Percentiles rank a stretch among this genome's conserved stretches.
Evolutionary conservation across 2,888 invertebrate species (phyloP).

Genomic region (Melieria picta): DNA sequence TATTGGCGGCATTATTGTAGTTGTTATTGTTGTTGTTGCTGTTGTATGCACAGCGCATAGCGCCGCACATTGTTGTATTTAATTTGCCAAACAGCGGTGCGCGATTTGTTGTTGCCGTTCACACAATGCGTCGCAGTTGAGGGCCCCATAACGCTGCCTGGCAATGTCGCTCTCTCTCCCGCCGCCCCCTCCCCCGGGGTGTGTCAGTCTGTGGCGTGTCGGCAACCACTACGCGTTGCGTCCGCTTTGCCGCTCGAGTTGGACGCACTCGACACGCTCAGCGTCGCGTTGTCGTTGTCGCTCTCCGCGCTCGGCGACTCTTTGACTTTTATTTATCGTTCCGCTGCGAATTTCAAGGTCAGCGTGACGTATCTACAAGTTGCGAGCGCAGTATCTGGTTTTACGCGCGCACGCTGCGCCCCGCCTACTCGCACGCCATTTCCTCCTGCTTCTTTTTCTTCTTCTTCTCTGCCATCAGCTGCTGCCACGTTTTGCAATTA

Average conservation of each 20-base stretch:
- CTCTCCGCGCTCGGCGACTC: conserved; percentile 14
- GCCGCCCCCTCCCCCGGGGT: too few relatives aligned
- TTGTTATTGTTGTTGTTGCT: neutral
- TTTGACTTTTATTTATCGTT: conserved; percentile 50
- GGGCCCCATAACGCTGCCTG: neutral
- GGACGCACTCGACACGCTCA: conserved; percentile 6
- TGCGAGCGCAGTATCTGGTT: neutral
- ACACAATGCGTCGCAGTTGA: neutral
- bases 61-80: neutral
- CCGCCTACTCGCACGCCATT: conserved; percentile 11
- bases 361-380: conserved; percentile 44
- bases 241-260: neutral
- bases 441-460: too few relatives aligned
- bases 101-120: too few relatives aligned
- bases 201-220: too few relatives aligned
- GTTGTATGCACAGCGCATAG: neutral
- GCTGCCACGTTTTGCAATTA: too few relatives aligned
- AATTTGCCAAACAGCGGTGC: neutral
- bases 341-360: conserved; percentile 63
- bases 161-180: too few relatives aligned
- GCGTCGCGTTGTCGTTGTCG: neutral
- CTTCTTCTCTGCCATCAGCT: too few relatives aligned
- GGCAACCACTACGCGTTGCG: too few relatives aligned
- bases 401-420: neutral
- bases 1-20: neutral